Percentiles rank a stretch among this genome's conserved stretches.
Conservation (phyloP, 2,113 vertebrate species). For the Meriones unguiculatus region DNA sequence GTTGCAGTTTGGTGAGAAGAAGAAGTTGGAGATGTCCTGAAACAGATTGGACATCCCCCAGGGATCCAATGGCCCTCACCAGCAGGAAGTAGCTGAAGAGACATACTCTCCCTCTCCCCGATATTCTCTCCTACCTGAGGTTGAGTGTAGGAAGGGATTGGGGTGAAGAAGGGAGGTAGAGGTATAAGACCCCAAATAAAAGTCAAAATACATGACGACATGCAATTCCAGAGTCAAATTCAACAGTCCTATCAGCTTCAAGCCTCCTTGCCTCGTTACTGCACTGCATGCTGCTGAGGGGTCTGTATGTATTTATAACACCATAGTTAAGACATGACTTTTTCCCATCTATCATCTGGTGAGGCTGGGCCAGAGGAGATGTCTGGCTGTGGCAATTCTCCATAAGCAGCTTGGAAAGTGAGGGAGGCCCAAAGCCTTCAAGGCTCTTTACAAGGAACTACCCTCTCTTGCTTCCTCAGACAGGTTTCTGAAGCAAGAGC, state of each 20-base stretch:
- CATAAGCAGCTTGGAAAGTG: not conserved
- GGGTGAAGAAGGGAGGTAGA: too few species aligned
- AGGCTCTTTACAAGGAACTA: not conserved
- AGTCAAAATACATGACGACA: too few species aligned
- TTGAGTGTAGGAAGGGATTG: too few species aligned
- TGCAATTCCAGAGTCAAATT: not conserved
- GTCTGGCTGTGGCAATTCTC: not conserved
- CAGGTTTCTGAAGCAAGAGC: constrained; percentile 50
- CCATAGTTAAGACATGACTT: not conserved
- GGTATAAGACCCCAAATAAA: too few species aligned
- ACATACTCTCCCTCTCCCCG: too few species aligned
- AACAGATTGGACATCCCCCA: too few species aligned
- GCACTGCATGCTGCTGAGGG: not conserved
- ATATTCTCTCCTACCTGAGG: too few species aligned
- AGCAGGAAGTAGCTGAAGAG: too few species aligned
- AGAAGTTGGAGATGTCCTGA: too few species aligned
- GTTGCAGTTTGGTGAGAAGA: too few species aligned
- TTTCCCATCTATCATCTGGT: not conserved
- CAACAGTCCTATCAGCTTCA: not conserved
- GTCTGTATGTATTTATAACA: not conserved
- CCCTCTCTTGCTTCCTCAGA: not conserved
- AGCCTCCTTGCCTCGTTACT: not conserved
- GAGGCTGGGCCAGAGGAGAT: not conserved
- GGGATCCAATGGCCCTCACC: too few species aligned
- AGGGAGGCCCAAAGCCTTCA: not conserved